phyloP scores from a whole-genome alignment of 1,140 invertebrate genomes.

The Drosophila tropicalis region DNA sequence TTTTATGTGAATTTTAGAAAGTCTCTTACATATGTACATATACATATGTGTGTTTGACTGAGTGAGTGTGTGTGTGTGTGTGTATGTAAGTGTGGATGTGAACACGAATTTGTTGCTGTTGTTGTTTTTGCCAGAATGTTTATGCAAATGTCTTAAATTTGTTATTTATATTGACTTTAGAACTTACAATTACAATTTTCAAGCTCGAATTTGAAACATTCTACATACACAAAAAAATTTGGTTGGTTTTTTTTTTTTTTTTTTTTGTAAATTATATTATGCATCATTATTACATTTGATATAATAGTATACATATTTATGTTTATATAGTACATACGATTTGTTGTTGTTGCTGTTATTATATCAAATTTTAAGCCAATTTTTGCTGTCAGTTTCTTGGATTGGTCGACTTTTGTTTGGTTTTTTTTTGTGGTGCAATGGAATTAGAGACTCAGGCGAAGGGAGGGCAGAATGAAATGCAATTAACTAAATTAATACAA shows the following conservation, averaged over 20 bases:
- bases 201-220: constrained; percentile 81
- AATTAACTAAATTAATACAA: background rate
- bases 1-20: background rate
- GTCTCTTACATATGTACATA: background rate
- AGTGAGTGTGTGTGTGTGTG: background rate
- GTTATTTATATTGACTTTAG: constrained; percentile 62
- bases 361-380: background rate
- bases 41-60: background rate
- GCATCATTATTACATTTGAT: constrained; percentile 30
- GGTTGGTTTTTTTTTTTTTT: constrained; percentile 17
- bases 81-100: background rate
- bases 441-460: background rate
- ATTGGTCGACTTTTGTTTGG: background rate
- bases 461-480: background rate
- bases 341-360: background rate
- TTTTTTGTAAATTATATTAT: constrained; percentile 44
- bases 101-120: background rate
- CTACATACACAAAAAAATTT: constrained; percentile 72
- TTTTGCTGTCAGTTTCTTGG: background rate
- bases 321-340: background rate
- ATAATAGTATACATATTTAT: background rate
- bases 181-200: constrained; percentile 73
- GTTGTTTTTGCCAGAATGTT: constrained; percentile 13
- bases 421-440: background rate
- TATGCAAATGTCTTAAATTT: constrained; percentile 47